Evolutionary conservation across 2,113 vertebrate genomes (phyloP).

Genomic region (Clupea harengus): DNA sequence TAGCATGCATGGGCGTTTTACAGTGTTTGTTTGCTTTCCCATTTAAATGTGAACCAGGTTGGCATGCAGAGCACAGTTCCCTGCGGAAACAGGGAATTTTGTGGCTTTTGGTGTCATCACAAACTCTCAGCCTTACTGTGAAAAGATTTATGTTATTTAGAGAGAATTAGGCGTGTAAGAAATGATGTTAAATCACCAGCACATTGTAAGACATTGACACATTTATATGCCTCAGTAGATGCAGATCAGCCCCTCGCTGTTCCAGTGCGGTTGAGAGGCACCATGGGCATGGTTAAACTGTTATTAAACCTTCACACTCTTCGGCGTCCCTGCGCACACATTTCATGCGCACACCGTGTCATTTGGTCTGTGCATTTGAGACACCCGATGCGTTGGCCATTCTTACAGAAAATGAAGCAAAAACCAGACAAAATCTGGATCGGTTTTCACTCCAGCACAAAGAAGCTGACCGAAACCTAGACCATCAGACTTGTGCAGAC

Average conservation of each 20-base stretch:
- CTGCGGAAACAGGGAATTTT: conserved; percentile 10
- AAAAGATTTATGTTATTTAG: conserved; percentile 9
- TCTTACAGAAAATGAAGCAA: background rate
- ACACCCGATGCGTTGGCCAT: background rate
- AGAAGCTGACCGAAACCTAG: background rate
- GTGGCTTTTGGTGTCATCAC: conserved; percentile 17
- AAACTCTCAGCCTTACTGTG: background rate
- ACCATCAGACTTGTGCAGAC: background rate
- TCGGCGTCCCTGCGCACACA: conserved; percentile 1
- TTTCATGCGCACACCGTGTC: background rate
- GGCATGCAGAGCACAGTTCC: conserved; percentile 6
- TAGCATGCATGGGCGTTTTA: conserved; percentile 21
- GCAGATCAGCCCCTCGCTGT: conserved; percentile 8
- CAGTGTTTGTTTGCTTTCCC: conserved; percentile 12
- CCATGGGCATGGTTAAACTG: conserved; percentile 3
- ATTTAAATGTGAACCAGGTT: conserved; percentile 32
- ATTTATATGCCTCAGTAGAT: conserved; percentile 9
- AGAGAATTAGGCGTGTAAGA: background rate
- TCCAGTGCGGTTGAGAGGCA: background rate
- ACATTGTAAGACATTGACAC: conserved; percentile 17
- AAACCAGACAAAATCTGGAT: background rate
- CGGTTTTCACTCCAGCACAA: background rate
- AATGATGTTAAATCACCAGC: conserved; percentile 18
- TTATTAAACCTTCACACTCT: background rate
- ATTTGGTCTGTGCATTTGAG: background rate